Conservation (phyloP, 2,797 vertebrate species). For the Amazonetta brasiliensis region DNA sequence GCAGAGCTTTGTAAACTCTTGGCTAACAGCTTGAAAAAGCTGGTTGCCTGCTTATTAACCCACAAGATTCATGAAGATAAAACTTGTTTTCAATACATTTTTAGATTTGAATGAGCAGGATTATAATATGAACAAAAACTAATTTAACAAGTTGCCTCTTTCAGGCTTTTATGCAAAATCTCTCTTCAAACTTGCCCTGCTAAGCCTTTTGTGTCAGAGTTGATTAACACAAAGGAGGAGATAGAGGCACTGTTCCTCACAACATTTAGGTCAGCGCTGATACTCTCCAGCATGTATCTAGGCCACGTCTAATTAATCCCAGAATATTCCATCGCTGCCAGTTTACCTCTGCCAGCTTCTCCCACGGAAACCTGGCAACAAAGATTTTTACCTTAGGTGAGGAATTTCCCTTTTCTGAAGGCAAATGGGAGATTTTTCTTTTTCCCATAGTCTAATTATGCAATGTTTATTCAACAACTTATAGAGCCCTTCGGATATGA, state of each 20-base stretch:
- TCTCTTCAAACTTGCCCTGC: not conserved
- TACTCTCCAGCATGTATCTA: not conserved
- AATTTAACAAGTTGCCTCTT: not conserved
- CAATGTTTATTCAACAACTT: constrained; percentile 2
- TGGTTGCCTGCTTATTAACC: not conserved
- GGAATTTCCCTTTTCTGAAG: constrained; percentile 34
- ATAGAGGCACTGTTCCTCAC: not conserved
- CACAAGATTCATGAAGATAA: not conserved
- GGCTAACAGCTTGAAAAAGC: constrained; percentile 23
- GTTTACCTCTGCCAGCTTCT: constrained; percentile 23
- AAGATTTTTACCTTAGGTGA: constrained; percentile 12
- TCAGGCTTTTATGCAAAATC: not conserved
- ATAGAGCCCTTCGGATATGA: not conserved
- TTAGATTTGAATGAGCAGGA: not conserved
- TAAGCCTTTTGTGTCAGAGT: constrained; percentile 14
- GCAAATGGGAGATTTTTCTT: not conserved
- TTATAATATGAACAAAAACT: not conserved
- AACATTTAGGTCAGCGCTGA: constrained; percentile 23
- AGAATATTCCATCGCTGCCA: constrained; percentile 1
- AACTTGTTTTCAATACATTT: not conserved
- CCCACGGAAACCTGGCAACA: not conserved
- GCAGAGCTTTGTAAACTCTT: not conserved
- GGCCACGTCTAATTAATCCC: constrained; percentile 25
- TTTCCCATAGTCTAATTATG: not conserved
- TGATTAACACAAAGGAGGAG: constrained; percentile 15